Conservation (phyloP, 2,797 vertebrate species). For the Phalloptychus januarius region DNA sequence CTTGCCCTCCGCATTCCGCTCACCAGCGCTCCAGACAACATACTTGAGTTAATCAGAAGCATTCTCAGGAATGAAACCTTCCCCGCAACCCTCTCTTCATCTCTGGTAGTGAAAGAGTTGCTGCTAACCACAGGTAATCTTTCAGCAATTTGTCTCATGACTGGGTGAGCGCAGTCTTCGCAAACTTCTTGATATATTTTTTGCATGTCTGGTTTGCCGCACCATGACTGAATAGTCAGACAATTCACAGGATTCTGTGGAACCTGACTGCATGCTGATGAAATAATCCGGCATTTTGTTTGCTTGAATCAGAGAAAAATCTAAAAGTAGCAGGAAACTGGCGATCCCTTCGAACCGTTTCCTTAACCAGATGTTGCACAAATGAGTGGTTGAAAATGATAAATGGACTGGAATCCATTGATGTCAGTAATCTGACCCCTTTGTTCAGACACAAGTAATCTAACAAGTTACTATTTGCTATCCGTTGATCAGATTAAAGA, state of each 20-base stretch:
- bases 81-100: neutral
- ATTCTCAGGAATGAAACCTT: fast-evolving
- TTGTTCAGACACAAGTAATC: no score
- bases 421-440: no score
- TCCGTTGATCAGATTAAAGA: no score
- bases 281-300: neutral
- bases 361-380: no score
- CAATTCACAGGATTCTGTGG: no score
- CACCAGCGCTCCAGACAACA: neutral
- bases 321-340: neutral
- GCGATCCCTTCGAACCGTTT: no score
- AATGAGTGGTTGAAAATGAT: no score
- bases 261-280: neutral
- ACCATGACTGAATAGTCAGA: no score
- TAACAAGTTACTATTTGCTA: no score
- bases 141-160: neutral
- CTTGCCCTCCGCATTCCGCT: conserved; percentile 21
- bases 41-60: neutral
- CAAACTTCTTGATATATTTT: neutral
- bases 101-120: neutral
- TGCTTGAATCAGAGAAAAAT: neutral
- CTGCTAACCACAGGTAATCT: conserved; percentile 57
- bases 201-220: no score
- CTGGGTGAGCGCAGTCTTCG: neutral
- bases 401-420: no score